phyloP scores from a whole-genome alignment of 2,888 invertebrate genomes.

The Isotomurus palustris region DNA sequence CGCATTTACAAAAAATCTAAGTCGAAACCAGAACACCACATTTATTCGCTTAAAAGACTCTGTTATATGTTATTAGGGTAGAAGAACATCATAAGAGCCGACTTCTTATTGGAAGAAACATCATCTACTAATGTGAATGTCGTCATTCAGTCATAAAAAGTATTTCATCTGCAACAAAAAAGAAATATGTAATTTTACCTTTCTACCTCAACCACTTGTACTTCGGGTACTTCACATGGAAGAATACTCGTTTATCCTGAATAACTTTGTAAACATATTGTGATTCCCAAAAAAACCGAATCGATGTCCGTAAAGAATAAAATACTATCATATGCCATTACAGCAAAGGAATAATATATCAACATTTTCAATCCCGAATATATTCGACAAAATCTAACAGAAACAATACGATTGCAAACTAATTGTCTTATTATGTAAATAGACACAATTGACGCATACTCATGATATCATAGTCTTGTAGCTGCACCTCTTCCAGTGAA shows the following conservation, averaged over 20 bases:
- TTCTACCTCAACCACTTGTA: neutral
- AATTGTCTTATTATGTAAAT: no score
- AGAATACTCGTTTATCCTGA: no score
- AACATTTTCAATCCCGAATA: no score
- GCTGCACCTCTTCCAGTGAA: no score
- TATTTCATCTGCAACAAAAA: conserved; percentile 16
- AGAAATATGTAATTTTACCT: neutral
- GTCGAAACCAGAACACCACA: conserved; percentile 22
- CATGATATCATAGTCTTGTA: no score
- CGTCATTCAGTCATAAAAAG: conserved; percentile 24
- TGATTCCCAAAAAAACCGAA: neutral
- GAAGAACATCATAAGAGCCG: conserved; percentile 20
- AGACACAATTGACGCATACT: no score
- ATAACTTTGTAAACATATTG: neutral
- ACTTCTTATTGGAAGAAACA: conserved; percentile 14
- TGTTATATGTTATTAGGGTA: conserved; percentile 18
- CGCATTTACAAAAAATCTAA: conserved; percentile 20
- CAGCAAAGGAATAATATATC: no score
- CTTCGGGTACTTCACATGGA: no score
- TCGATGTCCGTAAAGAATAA: neutral
- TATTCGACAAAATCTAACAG: no score
- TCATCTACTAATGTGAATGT: conserved; percentile 4
- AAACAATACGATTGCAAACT: no score
- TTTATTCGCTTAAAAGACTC: conserved; percentile 20
- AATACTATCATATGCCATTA: neutral